phyloP scores from a whole-genome alignment of 2,888 invertebrate species.

The Xanthorhoe designata region DNA sequence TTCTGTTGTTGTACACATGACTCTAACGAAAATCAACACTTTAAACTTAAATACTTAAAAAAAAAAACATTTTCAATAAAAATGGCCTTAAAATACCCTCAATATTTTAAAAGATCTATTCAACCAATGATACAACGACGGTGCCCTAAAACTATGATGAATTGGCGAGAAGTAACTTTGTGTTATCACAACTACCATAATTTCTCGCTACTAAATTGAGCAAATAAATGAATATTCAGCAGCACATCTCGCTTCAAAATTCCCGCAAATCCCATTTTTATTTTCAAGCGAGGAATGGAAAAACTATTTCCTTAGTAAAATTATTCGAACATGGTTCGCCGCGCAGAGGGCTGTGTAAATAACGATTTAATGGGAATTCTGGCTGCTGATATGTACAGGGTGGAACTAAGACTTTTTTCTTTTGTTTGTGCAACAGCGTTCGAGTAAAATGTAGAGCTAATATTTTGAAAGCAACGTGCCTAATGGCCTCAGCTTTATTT shows the following conservation, averaged over 20 bases:
- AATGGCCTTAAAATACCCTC: no score
- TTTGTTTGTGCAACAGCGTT: constrained; percentile 27
- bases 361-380: constrained; percentile 78
- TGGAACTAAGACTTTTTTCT: constrained; percentile 39
- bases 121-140: no score
- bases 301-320: constrained; percentile 68
- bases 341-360: constrained; percentile 72
- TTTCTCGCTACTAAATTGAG: constrained; percentile 17
- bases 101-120: no score
- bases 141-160: no score
- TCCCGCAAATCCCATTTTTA: constrained; percentile 35
- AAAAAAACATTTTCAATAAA: no score
- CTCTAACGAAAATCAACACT: no score
- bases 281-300: constrained; percentile 53
- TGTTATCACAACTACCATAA: background rate
- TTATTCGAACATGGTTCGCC: constrained; percentile 62
- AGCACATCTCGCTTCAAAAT: constrained; percentile 22
- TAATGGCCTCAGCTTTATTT: constrained; percentile 26
- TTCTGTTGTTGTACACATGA: no score
- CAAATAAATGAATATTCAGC: constrained; percentile 33
- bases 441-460: constrained; percentile 34
- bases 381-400: constrained; percentile 54
- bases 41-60: no score
- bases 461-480: constrained; percentile 31
- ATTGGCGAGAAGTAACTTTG: background rate